phyloP scores from a whole-genome alignment of 1,140 invertebrate species.

The Cherax quadricarinatus region DNA sequence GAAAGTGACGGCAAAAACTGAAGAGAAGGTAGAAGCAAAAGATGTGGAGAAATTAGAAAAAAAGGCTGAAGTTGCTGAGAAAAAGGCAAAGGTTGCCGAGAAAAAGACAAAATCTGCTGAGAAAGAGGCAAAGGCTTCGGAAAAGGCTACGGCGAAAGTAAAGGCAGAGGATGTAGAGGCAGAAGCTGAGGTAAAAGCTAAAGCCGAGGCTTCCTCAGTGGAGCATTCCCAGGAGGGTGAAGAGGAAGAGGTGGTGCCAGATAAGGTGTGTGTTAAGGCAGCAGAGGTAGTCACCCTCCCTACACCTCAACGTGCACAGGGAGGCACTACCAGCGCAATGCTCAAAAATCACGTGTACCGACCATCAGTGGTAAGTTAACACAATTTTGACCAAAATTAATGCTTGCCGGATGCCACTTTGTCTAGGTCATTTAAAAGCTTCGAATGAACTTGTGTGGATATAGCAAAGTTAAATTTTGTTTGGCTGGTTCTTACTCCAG shows the following conservation, averaged over 20 bases:
- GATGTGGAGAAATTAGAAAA: neutral
- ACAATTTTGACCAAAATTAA: neutral
- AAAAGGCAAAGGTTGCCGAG: neutral
- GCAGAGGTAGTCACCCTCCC: no score
- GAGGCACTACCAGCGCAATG: neutral
- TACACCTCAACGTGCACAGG: neutral
- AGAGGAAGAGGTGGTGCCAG: neutral
- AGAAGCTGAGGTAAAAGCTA: neutral
- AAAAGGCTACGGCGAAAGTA: neutral
- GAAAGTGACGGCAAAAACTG: neutral
- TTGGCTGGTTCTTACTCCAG: no score
- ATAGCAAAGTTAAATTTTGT: no score
- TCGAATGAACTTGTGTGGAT: no score
- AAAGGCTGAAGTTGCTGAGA: neutral
- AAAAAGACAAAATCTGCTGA: neutral
- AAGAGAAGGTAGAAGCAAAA: neutral
- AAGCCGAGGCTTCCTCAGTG: neutral
- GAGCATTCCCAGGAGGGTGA: neutral
- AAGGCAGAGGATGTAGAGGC: neutral
- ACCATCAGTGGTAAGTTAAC: slow-evolving; percentile 1
- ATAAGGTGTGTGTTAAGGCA: no score
- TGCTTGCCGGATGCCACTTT: no score
- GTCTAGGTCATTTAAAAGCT: no score
- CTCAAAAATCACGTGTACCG: slow-evolving; percentile 32
- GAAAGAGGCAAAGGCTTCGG: neutral